Base-by-base conservation (phyloP, 2,888 invertebrate genomes). In the Elgonia sp. region DNA sequence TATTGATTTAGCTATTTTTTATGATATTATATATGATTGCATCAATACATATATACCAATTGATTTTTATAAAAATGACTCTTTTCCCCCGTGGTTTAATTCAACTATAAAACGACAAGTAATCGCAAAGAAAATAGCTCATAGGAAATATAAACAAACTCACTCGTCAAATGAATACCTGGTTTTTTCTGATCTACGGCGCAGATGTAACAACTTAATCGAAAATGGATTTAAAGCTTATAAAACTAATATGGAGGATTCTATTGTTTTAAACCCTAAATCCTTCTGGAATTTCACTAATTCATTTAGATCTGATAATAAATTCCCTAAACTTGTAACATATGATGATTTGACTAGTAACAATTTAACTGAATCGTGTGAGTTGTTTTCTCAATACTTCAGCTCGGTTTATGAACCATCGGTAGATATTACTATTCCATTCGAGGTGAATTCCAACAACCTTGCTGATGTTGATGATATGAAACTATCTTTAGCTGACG, bases 201-300 rank as follows among this genome's bases (percentile, higher is more conserved):
- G 29, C 1, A 14, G 3, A 18, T 72, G 72, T 39, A n/a, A 3
- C 0, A 12, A 1, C 12, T 21, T 60, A 18, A 42, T 42, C 10
- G 39, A 73, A 16, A 21, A 3, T 14, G 18, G 42, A 18, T 42
- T 42, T 60, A 8, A 14, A 5, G 21, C 8, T n/a, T 60, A 73
- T 37, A 9, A 57, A 57, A 37, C 18, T 18, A 53, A 72, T 12
- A 40, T 57, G 16, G 39, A 18, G 8, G 57, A 18, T 20, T 3
- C 7, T 0, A 37, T 72, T 10, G 0, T 10, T 3, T 16, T 18
- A 16, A 60, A 77, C n/a, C 77, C 77, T 5, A 77, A 50, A 42
- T 21, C n/a, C 20, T 77, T 65, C 20, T 77, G 77, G 77, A 77
- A 77, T 12, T 77, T 65, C 20, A 18, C 65, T 7, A 65, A 77